Base-by-base conservation (phyloP, 2,797 vertebrate genomes). In the Melopsittacus undulatus region DNA sequence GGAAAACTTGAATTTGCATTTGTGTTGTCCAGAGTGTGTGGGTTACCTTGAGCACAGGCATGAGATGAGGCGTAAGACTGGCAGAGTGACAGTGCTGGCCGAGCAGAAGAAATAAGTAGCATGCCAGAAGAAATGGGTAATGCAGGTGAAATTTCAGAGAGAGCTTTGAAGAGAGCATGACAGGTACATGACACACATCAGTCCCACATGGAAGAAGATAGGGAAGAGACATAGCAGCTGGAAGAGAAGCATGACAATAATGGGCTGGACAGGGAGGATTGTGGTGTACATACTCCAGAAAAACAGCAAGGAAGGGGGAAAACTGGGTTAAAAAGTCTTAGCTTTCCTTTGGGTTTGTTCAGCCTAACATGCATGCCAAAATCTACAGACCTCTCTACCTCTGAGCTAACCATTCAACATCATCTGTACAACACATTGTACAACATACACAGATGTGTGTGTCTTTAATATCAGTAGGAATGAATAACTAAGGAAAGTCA, bases 1-100 rank as follows among this genome's bases (percentile, higher is more conserved):
- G 18, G 54, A 59, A 89, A 87, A 91, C 13, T 22, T 61, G 48
- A 14, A 66, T 43, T 30, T 32, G 17, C 15, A 79, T 82, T 51
- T 23, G 4, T 34, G 23, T 13, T 68, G 68, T 26, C 15, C 0
- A 0, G 30, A 43, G 49, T 11, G 43, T 0, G 3, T 6, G 63
- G 6, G 24, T 5, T 45, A 79, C 36, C 72, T 36, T 4, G 5
- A 64, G 24, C 22, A 63, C 26, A 73, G 34, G 56, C 42, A 40
- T 2, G 16, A 92, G 49, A 83, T 0, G 14, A 76, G 14, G n/a
- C 18, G 21, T 42, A 52, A 74, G 52, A 84, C 29, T 48, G 45
- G 45, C 12, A 32, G 40, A 78, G 61, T 29, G 51, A n/a, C 34
- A 79, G 57, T 23, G 27, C 26, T 77, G 1, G 2, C 4, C 0